These are phyloP conservation scores for Antechinus flavipes DNA, from an alignment of 2,113 vertebrate genomes.

Conservation along the genomic window DNA sequence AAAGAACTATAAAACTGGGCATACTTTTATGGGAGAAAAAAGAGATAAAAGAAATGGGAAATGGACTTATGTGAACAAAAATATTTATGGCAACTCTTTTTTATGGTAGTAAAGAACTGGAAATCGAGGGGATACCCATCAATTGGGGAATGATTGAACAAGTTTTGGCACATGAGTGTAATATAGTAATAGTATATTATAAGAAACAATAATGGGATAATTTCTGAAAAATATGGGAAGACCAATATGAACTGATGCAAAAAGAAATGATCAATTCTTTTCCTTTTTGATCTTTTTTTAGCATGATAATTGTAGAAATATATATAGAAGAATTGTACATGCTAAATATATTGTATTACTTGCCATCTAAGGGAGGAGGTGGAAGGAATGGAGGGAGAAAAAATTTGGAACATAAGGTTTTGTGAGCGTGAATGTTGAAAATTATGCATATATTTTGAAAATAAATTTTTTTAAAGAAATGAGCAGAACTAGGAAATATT, in stretches of 20 bases:
- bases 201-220: not conserved
- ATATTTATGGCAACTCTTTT: not conserved
- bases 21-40: not conserved
- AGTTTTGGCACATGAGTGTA: not conserved
- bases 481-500: not conserved
- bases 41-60: not conserved
- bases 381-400: no score
- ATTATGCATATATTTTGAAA: no score
- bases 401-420: no score
- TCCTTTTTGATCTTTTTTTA: no score
- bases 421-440: no score
- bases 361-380: no score
- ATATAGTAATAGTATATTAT: not conserved
- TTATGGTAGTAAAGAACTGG: not conserved
- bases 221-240: not conserved
- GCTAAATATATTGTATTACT: no score
- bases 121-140: not conserved
- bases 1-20: not conserved
- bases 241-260: not conserved
- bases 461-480: not conserved
- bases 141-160: not conserved
- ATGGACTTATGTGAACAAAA: not conserved
- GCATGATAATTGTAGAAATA: no score
- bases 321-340: no score
- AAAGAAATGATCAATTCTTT: not conserved